A percentile compares a stretch with the other conserved stretches of the same genome.
Evolutionary conservation across 2,888 invertebrate genomes (phyloP).

Genomic region (Drosophila infuscata): DNA sequence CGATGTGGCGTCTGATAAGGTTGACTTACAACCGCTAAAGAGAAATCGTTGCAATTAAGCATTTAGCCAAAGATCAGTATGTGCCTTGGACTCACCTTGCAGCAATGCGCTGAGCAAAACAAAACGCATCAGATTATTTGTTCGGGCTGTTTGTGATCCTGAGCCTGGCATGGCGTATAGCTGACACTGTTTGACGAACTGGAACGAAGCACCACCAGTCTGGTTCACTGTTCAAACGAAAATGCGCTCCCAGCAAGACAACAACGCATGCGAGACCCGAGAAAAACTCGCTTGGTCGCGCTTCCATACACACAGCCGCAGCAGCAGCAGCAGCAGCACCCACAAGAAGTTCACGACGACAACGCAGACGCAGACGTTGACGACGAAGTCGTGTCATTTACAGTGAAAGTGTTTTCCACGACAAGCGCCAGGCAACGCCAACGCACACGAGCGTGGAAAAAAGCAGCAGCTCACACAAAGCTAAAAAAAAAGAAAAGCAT

Average conservation of each 20-base stretch:
- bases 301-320: slow-evolving; percentile 69
- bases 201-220: slow-evolving; percentile 60
- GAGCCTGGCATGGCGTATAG: slow-evolving; percentile 44
- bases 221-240: slow-evolving; percentile 58
- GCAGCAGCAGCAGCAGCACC: slow-evolving; percentile 58
- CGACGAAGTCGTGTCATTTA: slow-evolving; percentile 72
- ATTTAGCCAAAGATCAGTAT: background rate
- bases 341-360: slow-evolving; percentile 54
- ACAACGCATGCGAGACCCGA: slow-evolving; percentile 61
- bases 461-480: slow-evolving; percentile 38
- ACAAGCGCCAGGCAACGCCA: slow-evolving; percentile 64
- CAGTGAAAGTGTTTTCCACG: slow-evolving; percentile 84
- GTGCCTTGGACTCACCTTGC: slow-evolving; percentile 41
- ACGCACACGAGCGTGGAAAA: slow-evolving; percentile 74
- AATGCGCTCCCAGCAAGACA: slow-evolving; percentile 58
- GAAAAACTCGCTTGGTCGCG: slow-evolving; percentile 72
- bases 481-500: slow-evolving; percentile 78
- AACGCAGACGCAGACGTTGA: slow-evolving; percentile 16
- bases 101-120: slow-evolving; percentile 49
- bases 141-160: slow-evolving; percentile 15
- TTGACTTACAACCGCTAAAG: slow-evolving; percentile 56
- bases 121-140: slow-evolving; percentile 27
- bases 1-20: slow-evolving; percentile 85
- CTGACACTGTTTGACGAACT: background rate
- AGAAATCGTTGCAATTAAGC: background rate